phyloP scores from a whole-genome alignment of 2,113 vertebrate genomes.

The Euleptes europaea region DNA sequence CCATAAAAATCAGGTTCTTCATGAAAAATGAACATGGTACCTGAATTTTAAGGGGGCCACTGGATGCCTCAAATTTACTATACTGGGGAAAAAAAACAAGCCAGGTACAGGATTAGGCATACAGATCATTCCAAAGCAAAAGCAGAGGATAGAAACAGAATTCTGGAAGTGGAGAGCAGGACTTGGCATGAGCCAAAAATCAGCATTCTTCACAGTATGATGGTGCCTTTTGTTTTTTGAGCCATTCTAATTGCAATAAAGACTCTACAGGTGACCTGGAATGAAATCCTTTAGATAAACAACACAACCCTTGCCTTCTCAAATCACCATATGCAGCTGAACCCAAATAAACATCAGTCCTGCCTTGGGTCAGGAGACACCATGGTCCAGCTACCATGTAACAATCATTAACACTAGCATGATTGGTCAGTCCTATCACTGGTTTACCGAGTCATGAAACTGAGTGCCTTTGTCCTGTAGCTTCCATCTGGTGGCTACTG shows the following conservation, averaged over 20 bases:
- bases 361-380: background rate
- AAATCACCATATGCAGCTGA: background rate
- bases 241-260: background rate
- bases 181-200: fast-evolving
- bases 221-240: background rate
- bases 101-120: background rate
- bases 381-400: background rate
- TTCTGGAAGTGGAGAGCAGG: background rate
- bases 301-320: background rate
- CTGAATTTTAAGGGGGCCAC: background rate
- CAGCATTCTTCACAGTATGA: background rate
- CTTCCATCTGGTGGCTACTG: background rate
- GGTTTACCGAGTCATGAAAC: background rate
- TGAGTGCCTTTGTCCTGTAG: background rate
- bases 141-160: background rate
- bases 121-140: background rate
- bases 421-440: background rate
- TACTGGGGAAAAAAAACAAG: slow-evolving; percentile 18
- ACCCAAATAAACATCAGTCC: background rate
- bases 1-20: background rate
- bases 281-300: background rate
- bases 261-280: background rate
- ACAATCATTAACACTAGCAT: background rate
- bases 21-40: slow-evolving; percentile 21
- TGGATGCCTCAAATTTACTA: slow-evolving; percentile 6